These are phyloP conservation scores for Leptoteleia sp. DNA, from an alignment of 1,140 invertebrate species.

Conservation along the genomic window DNA sequence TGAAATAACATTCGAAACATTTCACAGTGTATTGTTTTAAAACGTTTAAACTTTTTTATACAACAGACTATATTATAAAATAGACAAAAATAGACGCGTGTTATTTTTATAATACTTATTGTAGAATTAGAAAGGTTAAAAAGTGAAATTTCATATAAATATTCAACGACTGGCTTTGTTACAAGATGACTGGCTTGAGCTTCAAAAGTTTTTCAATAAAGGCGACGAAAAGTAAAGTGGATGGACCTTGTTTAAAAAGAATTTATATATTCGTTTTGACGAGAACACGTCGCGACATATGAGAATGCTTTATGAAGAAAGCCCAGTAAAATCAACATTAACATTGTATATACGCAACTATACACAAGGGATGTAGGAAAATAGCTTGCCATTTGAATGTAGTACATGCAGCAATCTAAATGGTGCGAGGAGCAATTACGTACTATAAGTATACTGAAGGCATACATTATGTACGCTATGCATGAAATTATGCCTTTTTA, in stretches of 20 bases:
- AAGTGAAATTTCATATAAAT: too few species aligned
- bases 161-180: too few species aligned
- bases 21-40: too few species aligned
- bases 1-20: too few species aligned
- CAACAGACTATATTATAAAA: too few species aligned
- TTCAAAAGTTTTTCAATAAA: background rate
- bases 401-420: constrained; percentile 24
- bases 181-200: too few species aligned
- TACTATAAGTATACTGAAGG: constrained; percentile 7
- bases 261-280: constrained; percentile 9
- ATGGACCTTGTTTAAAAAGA: background rate
- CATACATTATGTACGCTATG: constrained; percentile 14
- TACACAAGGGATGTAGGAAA: constrained; percentile 24
- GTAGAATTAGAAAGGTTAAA: too few species aligned
- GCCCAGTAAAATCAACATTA: constrained; percentile 22
- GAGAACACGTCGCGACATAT: constrained; percentile 7
- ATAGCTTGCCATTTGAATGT: constrained; percentile 28
- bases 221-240: background rate
- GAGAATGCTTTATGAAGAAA: constrained; percentile 9
- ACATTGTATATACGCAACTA: constrained; percentile 27
- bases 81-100: too few species aligned
- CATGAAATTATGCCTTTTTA: constrained; percentile 2
- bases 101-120: too few species aligned
- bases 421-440: constrained; percentile 31
- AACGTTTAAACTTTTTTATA: too few species aligned